These are phyloP conservation scores for Cremastobaeus sp. DNA, from an alignment of 2,888 invertebrate genomes.

Conservation along the genomic window DNA sequence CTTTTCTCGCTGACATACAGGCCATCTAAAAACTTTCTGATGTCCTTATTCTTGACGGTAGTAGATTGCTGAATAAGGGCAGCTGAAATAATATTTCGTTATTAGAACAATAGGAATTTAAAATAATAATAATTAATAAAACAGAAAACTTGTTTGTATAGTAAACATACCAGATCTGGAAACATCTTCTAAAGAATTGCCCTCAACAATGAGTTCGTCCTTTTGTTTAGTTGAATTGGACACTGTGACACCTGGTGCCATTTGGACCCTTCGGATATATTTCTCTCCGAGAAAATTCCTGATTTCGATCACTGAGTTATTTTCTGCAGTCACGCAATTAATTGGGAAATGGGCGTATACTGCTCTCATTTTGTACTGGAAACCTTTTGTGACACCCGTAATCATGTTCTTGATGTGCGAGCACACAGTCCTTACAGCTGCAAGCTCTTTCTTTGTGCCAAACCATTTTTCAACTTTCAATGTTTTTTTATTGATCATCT, in stretches of 20 bases:
- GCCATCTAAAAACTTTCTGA: constrained; percentile 99
- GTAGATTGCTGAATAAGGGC: constrained; percentile 99
- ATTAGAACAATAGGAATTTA: no score
- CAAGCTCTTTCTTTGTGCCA: constrained; percentile 97
- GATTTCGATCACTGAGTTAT: constrained; percentile 20
- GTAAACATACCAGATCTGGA: constrained; percentile 88
- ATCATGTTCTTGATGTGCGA: constrained; percentile 81
- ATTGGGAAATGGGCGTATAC: constrained; percentile 32
- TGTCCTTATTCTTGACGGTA: constrained; percentile 99
- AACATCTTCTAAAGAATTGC: constrained; percentile 95
- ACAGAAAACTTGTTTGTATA: neutral
- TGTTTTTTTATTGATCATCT: constrained; percentile 61
- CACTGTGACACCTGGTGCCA: constrained; percentile 97
- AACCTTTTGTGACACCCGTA: constrained; percentile 94
- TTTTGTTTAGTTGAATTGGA: constrained; percentile 95
- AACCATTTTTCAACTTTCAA: constrained; percentile 98
- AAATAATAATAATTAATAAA: constrained; percentile 5
- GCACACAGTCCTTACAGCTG: constrained; percentile 98
- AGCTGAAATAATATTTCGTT: constrained; percentile 84
- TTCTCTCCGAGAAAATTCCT: constrained; percentile 85
- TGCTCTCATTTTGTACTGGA: constrained; percentile 99
- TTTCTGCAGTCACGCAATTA: constrained; percentile 25
- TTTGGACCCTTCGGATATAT: constrained; percentile 94
- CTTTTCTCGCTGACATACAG: constrained; percentile 99
- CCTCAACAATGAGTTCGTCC: constrained; percentile 98